These are phyloP conservation scores for Athalia circularis DNA, from an alignment of 2,888 invertebrate genomes.

Conservation along the genomic window DNA sequence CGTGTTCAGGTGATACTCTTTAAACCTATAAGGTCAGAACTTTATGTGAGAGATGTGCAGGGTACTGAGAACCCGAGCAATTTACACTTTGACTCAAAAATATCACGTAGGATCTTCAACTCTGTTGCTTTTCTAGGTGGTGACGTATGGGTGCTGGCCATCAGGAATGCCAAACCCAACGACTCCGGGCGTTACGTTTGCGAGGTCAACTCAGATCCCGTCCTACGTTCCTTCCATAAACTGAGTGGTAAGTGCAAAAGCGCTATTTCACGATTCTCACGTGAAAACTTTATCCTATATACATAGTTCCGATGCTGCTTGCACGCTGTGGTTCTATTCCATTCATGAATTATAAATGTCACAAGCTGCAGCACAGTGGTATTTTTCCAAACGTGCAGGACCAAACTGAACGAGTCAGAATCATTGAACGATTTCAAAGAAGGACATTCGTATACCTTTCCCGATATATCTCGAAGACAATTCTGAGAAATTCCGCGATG, in stretches of 20 bases:
- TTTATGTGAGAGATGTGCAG: too few species aligned
- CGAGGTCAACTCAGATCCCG: slow-evolving; percentile 88
- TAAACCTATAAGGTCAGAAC: too few species aligned
- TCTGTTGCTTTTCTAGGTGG: slow-evolving; percentile 77
- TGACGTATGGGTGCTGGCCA: slow-evolving; percentile 90
- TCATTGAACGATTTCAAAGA: too few species aligned
- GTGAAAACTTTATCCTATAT: not conserved
- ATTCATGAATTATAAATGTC: too few species aligned
- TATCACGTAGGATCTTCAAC: slow-evolving; percentile 5
- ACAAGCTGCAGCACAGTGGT: too few species aligned
- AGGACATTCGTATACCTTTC: too few species aligned
- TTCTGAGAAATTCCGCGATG: too few species aligned
- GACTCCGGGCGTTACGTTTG: slow-evolving; percentile 90
- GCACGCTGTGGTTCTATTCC: too few species aligned
- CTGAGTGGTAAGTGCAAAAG: slow-evolving; percentile 79
- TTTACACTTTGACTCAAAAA: slow-evolving; percentile 1
- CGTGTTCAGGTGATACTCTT: too few species aligned
- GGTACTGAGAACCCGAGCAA: not conserved
- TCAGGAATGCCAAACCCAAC: slow-evolving; percentile 81
- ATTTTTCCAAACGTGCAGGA: too few species aligned
- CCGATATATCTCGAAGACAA: too few species aligned
- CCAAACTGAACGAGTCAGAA: too few species aligned
- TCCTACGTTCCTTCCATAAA: slow-evolving; percentile 86
- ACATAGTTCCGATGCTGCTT: not conserved
- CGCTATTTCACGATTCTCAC: slow-evolving; percentile 2